These are phyloP conservation scores for Corythornis leucogaster DNA, from an alignment of 2,797 vertebrate species.

Conservation along the genomic window DNA sequence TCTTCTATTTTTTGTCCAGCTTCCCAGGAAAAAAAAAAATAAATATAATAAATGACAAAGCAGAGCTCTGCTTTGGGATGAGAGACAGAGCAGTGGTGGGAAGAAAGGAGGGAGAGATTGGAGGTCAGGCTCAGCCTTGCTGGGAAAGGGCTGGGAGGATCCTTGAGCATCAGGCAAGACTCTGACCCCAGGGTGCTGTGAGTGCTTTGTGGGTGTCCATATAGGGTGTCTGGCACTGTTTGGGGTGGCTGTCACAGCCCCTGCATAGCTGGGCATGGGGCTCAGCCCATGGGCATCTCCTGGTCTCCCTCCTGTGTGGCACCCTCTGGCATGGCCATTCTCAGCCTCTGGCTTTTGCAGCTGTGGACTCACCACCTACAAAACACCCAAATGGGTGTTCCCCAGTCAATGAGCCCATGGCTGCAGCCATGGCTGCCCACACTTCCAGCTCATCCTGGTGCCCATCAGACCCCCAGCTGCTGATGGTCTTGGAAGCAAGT, in stretches of 20 bases:
- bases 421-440: background rate
- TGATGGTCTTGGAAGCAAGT: rapidly evolving
- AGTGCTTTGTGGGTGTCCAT: background rate
- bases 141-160: background rate
- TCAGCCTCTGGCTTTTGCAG: background rate
- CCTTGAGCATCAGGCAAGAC: background rate
- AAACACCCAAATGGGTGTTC: background rate
- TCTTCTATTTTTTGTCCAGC: constrained; percentile 66
- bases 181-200: background rate
- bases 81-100: background rate
- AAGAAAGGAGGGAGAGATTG: background rate
- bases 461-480: background rate
- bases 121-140: background rate
- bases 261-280: background rate
- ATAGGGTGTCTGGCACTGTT: background rate
- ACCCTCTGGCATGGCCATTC: background rate
- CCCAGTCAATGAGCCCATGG: rapidly evolving
- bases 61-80: constrained; percentile 13
- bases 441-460: background rate
- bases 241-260: background rate
- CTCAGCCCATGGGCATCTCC: rapidly evolving
- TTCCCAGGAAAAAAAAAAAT: constrained; percentile 1
- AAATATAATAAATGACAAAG: background rate
- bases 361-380: background rate
- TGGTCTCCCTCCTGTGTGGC: background rate